phyloP scores from a whole-genome alignment of 2,888 invertebrate genomes.

The Synergus laeviventris region DNA sequence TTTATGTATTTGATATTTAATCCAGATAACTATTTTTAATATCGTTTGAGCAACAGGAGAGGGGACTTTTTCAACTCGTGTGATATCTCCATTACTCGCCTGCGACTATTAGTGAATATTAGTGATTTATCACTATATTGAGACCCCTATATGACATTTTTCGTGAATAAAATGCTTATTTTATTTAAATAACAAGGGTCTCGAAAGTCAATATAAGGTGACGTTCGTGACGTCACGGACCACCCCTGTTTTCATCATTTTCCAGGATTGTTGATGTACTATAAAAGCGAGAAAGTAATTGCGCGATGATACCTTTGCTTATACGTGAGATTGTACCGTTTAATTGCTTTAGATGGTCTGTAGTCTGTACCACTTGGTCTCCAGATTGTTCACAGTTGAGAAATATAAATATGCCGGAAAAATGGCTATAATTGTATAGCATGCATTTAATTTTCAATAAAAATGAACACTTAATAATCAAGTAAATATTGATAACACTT shows the following conservation, averaged over 20 bases:
- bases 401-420: slow-evolving; percentile 56
- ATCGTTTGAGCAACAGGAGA: no score
- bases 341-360: slow-evolving; percentile 55
- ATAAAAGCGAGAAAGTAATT: slow-evolving; percentile 55
- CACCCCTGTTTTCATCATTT: slow-evolving; percentile 41
- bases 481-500: background rate
- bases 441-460: slow-evolving; percentile 37
- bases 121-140: no score
- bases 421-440: slow-evolving; percentile 44
- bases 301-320: slow-evolving; percentile 50
- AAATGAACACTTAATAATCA: background rate
- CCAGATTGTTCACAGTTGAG: slow-evolving; percentile 52
- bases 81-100: no score
- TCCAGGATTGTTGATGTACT: slow-evolving; percentile 43
- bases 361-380: slow-evolving; percentile 47
- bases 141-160: no score
- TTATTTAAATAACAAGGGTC: background rate
- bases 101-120: no score
- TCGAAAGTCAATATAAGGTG: slow-evolving; percentile 11
- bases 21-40: no score
- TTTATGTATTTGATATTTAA: no score
- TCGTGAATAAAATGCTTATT: no score
- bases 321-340: slow-evolving; percentile 53
- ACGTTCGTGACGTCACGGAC: slow-evolving; percentile 17
- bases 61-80: no score